A percentile compares a stretch with the other conserved stretches of the same genome.
These are phyloP conservation scores for Cremastinae sp. DNA, from an alignment of 2,888 invertebrate genomes.

Conservation along the genomic window DNA sequence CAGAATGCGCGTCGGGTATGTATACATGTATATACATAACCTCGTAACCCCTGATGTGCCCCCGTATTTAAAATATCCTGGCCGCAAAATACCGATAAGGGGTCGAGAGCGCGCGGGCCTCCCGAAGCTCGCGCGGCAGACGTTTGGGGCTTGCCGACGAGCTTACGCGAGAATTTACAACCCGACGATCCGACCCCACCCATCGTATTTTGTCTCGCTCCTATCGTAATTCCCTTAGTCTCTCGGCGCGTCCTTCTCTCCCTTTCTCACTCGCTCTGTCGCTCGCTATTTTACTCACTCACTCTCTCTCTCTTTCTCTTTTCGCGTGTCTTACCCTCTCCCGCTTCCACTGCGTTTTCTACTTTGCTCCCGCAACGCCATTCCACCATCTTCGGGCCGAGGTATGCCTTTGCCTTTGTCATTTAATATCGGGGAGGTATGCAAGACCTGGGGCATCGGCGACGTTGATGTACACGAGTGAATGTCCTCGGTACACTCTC, in stretches of 20 bases:
- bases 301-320: constrained; percentile 8
- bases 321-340: constrained; percentile 31
- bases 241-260: constrained; percentile 12
- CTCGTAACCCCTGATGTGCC: constrained; percentile 60
- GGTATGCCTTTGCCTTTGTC: constrained; percentile 81
- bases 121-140: constrained; percentile 64
- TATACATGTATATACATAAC: constrained; percentile 13
- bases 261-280: constrained; percentile 17
- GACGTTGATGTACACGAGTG: constrained; percentile 45
- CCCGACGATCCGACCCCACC: constrained; percentile 69
- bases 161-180: constrained; percentile 76
- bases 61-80: constrained; percentile 78
- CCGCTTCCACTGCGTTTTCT: constrained; percentile 33
- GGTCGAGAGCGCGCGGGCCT: constrained; percentile 68
- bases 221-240: constrained; percentile 51
- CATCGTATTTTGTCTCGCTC: constrained; percentile 47
- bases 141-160: constrained; percentile 72
- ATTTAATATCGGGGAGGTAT: constrained; percentile 80
- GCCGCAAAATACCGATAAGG: constrained; percentile 78
- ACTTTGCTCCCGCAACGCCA: constrained; percentile 26
- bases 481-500: constrained; percentile 60
- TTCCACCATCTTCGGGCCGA: constrained; percentile 63
- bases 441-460: constrained; percentile 64
- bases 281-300: constrained; percentile 3
- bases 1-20: background rate